These are phyloP conservation scores for Sparidentex hasta DNA, from an alignment of 2,797 vertebrate species.

Conservation along the genomic window DNA sequence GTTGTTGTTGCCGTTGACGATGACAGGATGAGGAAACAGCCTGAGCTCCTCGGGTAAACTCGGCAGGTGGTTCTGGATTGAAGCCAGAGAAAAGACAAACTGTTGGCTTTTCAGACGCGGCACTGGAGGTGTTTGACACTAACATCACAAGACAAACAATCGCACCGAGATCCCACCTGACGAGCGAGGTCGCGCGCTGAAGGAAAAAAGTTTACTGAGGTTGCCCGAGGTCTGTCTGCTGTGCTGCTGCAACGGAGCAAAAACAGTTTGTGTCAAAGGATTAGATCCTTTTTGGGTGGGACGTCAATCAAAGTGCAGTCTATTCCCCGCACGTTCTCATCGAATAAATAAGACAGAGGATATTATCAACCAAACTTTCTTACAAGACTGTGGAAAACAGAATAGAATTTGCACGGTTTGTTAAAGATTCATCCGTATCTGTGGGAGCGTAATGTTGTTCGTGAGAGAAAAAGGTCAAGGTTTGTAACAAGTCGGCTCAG, in stretches of 20 bases:
- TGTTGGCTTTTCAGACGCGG: conserved; percentile 29
- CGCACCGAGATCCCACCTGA: conserved; percentile 16
- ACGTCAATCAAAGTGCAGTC: neutral
- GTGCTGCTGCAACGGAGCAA: neutral
- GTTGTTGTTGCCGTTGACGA: too few species aligned
- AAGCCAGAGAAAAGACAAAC: conserved; percentile 29
- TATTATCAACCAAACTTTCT: conserved; percentile 12
- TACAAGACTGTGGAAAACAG: neutral
- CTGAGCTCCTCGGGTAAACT: conserved; percentile 31
- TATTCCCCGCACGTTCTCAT: conserved; percentile 6
- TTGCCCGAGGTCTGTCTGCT: conserved; percentile 7
- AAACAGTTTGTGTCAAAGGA: neutral
- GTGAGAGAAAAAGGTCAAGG: conserved; percentile 61
- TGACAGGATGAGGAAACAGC: conserved; percentile 18
- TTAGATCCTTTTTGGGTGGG: neutral
- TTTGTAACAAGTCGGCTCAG: conserved; percentile 56
- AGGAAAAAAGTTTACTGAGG: conserved; percentile 22
- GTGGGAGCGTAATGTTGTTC: conserved; percentile 28
- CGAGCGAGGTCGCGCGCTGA: conserved; percentile 11
- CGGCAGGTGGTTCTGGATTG: conserved; percentile 40
- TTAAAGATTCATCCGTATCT: conserved; percentile 5
- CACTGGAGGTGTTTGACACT: conserved; percentile 47
- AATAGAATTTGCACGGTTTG: neutral
- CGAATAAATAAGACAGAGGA: neutral
- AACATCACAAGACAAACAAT: conserved; percentile 39